Conservation (phyloP, 2,888 invertebrate species). For the Lepidocyrtinus sp. region DNA sequence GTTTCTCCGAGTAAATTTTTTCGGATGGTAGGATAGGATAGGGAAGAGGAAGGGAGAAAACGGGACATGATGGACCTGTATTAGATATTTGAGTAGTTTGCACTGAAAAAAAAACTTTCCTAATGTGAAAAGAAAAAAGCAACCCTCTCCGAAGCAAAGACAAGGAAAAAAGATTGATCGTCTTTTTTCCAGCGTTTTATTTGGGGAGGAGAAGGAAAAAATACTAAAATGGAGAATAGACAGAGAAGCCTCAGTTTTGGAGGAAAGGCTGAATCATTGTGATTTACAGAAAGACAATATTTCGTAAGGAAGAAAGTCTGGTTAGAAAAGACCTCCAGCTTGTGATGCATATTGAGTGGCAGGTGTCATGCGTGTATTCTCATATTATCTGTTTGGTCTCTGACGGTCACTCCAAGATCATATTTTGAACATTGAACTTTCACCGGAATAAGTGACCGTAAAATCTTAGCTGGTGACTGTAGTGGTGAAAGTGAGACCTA, state of each 20-base stretch:
- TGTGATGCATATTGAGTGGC: too few species aligned
- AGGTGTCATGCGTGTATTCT: too few species aligned
- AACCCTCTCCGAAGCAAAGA: neutral
- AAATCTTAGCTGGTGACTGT: slow-evolving; percentile 28
- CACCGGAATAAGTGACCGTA: too few species aligned
- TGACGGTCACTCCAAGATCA: too few species aligned
- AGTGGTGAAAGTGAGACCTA: slow-evolving; percentile 2
- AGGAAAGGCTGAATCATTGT: neutral
- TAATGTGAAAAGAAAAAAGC: too few species aligned
- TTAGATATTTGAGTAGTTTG: neutral
- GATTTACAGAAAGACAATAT: too few species aligned
- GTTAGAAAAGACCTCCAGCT: too few species aligned
- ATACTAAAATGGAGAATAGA: neutral
- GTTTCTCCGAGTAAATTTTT: slow-evolving; percentile 56
- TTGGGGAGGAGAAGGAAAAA: slow-evolving; percentile 5
- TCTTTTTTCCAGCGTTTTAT: slow-evolving; percentile 46
- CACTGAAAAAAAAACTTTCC: neutral
- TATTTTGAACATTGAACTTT: too few species aligned
- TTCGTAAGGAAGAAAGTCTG: too few species aligned
- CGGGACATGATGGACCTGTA: slow-evolving; percentile 45
- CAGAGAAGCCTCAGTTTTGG: slow-evolving; percentile 7
- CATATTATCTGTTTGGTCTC: too few species aligned
- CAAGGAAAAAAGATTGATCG: slow-evolving; percentile 31
- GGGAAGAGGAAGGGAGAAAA: slow-evolving; percentile 60
- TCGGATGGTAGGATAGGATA: too few species aligned